Evolutionary conservation across 2,888 invertebrate genomes (phyloP).

Genomic region (Mesopsocus fuscifrons): DNA sequence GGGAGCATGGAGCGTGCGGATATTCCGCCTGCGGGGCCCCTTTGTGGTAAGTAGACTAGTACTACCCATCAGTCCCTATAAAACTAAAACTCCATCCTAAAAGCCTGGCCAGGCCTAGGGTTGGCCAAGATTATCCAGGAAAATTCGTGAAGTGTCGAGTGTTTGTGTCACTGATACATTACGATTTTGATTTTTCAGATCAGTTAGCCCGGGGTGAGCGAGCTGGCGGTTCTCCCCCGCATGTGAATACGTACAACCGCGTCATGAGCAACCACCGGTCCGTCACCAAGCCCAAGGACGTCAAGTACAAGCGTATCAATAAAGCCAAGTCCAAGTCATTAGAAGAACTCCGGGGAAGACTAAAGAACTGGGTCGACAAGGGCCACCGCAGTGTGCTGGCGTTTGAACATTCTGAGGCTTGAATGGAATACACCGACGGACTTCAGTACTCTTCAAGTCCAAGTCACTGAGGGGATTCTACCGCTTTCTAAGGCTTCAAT

Average conservation of each 20-base stretch:
- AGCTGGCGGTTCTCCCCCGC: constrained; percentile 17
- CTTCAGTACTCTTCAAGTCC: no score
- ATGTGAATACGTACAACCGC: constrained; percentile 57
- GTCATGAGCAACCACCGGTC: constrained; percentile 83
- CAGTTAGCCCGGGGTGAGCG: constrained; percentile 1
- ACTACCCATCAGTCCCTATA: no score
- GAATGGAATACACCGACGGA: no score
- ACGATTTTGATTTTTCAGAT: no score
- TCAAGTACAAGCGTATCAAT: constrained; percentile 77
- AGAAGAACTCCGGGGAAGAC: constrained; percentile 60
- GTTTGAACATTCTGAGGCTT: constrained; percentile 9
- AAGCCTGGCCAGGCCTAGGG: no score
- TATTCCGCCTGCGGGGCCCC: constrained; percentile 12
- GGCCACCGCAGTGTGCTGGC: constrained; percentile 32
- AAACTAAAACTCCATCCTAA: no score
- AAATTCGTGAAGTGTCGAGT: no score
- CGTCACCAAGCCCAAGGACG: constrained; percentile 78
- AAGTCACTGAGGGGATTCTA: no score
- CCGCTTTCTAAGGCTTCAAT: no score
- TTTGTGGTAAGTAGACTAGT: no score
- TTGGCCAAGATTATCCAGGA: no score
- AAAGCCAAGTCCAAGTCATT: constrained; percentile 79
- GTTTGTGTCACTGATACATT: no score
- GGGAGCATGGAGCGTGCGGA: constrained; percentile 28
- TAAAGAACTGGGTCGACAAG: constrained; percentile 73